Percentiles rank a stretch among this genome's conserved stretches.
These are phyloP conservation scores for Paralichthys olivaceus DNA, from an alignment of 2,113 vertebrate genomes.

Conservation along the genomic window DNA sequence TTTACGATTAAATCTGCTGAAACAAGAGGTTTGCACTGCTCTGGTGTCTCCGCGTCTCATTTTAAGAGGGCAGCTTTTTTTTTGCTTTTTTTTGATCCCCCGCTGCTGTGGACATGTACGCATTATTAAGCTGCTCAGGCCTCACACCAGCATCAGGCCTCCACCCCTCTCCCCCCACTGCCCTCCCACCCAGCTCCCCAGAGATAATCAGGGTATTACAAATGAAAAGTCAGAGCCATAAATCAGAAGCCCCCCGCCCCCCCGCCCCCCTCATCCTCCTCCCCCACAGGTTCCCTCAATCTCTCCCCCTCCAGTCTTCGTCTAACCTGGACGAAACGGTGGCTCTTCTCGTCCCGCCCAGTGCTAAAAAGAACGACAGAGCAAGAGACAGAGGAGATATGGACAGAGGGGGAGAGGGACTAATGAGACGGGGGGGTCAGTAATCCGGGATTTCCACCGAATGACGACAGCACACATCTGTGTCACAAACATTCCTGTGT, in stretches of 20 bases:
- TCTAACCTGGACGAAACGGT: conserved; percentile 34
- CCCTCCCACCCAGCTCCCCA: conserved; percentile 64
- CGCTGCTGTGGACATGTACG: conserved; percentile 64
- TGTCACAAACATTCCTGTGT: conserved; percentile 57
- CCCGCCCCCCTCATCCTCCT: conserved; percentile 8
- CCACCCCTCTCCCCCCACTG: conserved; percentile 11
- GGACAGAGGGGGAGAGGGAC: conserved; percentile 25
- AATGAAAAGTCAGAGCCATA: conserved; percentile 81
- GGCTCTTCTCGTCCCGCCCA: neutral
- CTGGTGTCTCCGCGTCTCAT: conserved; percentile 44
- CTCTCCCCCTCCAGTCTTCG: conserved; percentile 3
- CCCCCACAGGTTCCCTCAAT: conserved; percentile 36
- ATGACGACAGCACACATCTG: conserved; percentile 74
- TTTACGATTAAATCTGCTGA: conserved; percentile 55
- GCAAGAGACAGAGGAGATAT: conserved; percentile 21
- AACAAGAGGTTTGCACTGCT: conserved; percentile 55
- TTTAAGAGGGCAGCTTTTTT: conserved; percentile 67
- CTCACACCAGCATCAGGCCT: conserved; percentile 44
- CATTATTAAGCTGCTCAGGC: conserved; percentile 75
- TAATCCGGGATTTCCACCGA: conserved; percentile 77
- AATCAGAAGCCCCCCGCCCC: conserved; percentile 61
- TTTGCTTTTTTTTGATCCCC: conserved; percentile 45
- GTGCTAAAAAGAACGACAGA: conserved; percentile 12
- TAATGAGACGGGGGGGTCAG: conserved; percentile 50
- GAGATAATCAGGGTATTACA: conserved; percentile 79